Percentiles rank a stretch among this genome's conserved stretches.
Evolutionary conservation across 2,888 invertebrate species (phyloP).

Genomic region (Archaeoteleia sp.): DNA sequence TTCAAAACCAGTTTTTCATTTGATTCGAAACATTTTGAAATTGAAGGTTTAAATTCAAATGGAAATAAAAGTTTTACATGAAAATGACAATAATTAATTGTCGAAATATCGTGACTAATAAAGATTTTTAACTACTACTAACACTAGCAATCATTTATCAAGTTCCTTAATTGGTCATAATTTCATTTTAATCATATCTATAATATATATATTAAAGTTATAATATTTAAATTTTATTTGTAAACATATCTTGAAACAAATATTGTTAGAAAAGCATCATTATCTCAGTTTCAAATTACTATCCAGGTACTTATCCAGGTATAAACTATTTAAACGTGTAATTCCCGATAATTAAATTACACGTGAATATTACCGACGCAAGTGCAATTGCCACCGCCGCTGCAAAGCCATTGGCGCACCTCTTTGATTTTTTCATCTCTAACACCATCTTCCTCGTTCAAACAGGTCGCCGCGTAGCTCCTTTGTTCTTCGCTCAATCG

Average conservation of each 20-base stretch:
- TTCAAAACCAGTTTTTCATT: too few species aligned
- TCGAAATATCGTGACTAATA: too few species aligned
- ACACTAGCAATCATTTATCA: neutral
- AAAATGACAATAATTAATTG: too few species aligned
- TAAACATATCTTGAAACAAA: neutral
- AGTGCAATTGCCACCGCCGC: conserved; percentile 68
- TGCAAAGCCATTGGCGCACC: conserved; percentile 72
- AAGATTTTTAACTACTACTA: too few species aligned
- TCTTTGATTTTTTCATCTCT: conserved; percentile 68
- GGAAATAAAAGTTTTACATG: too few species aligned
- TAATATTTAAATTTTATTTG: neutral
- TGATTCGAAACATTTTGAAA: too few species aligned
- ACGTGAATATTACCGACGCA: conserved; percentile 65
- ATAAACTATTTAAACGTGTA: too few species aligned
- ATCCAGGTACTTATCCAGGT: neutral
- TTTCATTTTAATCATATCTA: too few species aligned
- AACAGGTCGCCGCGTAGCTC: conserved; percentile 63
- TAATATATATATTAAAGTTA: neutral
- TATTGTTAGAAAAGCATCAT: neutral
- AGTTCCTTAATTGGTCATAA: neutral
- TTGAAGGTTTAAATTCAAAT: too few species aligned
- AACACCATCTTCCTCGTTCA: conserved; percentile 71
- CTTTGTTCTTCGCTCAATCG: conserved; percentile 60
- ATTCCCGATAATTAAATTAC: too few species aligned
- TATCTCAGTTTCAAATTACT: conserved; percentile 1